A percentile compares a stretch with the other conserved stretches of the same genome.
These are phyloP conservation scores for Agrotis clavis DNA, from an alignment of 2,888 invertebrate genomes.

Conservation along the genomic window DNA sequence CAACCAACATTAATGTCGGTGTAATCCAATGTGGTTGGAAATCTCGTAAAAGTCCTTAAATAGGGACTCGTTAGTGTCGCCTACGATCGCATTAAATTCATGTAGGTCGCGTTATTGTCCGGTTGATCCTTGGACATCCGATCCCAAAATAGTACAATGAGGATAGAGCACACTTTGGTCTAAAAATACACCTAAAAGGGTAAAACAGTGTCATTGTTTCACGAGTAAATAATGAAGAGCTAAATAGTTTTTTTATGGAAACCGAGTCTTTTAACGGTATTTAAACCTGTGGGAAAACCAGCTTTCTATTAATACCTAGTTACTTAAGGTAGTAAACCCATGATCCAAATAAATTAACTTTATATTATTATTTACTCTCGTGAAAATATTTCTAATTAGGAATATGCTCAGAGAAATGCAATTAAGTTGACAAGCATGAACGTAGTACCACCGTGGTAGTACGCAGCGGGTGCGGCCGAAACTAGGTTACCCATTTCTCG, in stretches of 20 bases:
- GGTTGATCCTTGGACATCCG: constrained; percentile 57
- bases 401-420: constrained; percentile 76
- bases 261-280: background rate
- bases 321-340: too few relatives aligned
- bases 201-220: constrained; percentile 50
- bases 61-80: constrained; percentile 44
- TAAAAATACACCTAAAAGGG: constrained; percentile 40
- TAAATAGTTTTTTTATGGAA: constrained; percentile 14
- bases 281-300: background rate
- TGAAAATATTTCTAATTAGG: constrained; percentile 61
- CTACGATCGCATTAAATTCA: constrained; percentile 52
- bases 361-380: constrained; percentile 4
- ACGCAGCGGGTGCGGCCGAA: constrained; percentile 84
- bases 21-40: constrained; percentile 21
- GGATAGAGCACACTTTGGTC: constrained; percentile 44
- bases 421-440: constrained; percentile 80
- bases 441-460: constrained; percentile 74
- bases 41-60: constrained; percentile 39
- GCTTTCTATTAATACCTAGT: background rate
- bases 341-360: background rate
- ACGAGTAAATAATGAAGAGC: constrained; percentile 21
- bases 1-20: constrained; percentile 14
- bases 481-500: constrained; percentile 89
- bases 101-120: constrained; percentile 50
- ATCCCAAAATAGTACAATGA: constrained; percentile 57